These are phyloP conservation scores for Zeus faber DNA, from an alignment of 2,113 vertebrate genomes.

Conservation along the genomic window DNA sequence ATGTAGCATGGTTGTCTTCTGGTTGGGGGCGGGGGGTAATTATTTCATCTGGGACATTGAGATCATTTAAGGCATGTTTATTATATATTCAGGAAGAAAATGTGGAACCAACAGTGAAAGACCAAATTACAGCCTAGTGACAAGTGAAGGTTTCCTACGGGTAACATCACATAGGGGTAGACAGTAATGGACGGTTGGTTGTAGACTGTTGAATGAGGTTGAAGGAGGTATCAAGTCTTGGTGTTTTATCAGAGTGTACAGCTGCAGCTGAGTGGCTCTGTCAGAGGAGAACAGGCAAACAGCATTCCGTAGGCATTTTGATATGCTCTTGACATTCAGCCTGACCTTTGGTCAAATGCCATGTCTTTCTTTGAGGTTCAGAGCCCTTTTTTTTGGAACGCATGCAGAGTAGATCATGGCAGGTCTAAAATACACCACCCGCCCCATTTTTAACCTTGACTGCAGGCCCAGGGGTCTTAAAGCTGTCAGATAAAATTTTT, in stretches of 20 bases:
- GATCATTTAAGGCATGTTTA: too few relatives aligned
- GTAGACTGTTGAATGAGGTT: not conserved
- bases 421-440: constrained; percentile 8
- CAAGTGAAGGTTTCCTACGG: too few relatives aligned
- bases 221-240: not conserved
- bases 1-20: too few relatives aligned
- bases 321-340: constrained; percentile 42
- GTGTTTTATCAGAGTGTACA: not conserved
- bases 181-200: too few relatives aligned
- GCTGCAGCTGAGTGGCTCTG: not conserved
- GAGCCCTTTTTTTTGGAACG: constrained; percentile 28
- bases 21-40: too few relatives aligned
- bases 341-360: constrained; percentile 44
- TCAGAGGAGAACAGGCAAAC: constrained; percentile 6
- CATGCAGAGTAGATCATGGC: constrained; percentile 7
- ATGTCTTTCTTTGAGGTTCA: constrained; percentile 33
- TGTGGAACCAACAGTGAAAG: too few relatives aligned
- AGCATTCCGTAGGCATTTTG: constrained; percentile 30
- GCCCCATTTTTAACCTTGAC: constrained; percentile 14
- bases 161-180: too few relatives aligned
- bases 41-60: too few relatives aligned
- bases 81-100: too few relatives aligned
- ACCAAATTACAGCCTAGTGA: too few relatives aligned
- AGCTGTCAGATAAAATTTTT: constrained; percentile 10
- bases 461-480: not conserved